Conservation (phyloP, 2,113 vertebrate species). For the Bos javanicus region DNA sequence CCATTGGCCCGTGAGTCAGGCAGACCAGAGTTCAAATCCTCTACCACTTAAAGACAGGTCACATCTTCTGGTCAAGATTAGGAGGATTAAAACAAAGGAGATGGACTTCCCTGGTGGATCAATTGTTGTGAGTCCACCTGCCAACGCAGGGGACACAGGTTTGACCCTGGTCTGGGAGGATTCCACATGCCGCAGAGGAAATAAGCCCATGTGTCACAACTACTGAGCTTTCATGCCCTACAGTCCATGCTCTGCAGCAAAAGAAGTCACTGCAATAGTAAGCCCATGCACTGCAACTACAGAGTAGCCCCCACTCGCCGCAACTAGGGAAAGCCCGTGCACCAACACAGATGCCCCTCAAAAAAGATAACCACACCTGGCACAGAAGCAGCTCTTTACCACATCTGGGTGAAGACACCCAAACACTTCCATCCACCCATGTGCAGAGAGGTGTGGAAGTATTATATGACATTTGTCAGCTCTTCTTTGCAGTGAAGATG, state of each 20-base stretch:
- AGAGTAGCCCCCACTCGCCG: background rate
- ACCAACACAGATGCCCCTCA: background rate
- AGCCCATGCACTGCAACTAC: background rate
- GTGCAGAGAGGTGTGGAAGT: background rate
- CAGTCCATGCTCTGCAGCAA: background rate
- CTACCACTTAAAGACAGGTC: background rate
- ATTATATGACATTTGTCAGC: background rate
- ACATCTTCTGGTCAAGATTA: background rate
- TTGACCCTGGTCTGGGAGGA: background rate
- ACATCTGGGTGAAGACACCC: background rate
- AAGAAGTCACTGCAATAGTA: background rate
- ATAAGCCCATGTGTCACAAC: background rate
- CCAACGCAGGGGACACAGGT: rapidly evolving
- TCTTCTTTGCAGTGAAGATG: background rate
- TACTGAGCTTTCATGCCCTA: background rate
- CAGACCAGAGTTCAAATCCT: background rate
- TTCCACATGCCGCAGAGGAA: background rate
- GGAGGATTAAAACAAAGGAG: background rate
- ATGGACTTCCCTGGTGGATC: background rate
- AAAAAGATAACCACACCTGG: background rate
- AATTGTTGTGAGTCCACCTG: background rate
- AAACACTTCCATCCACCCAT: background rate
- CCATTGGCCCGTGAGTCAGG: background rate
- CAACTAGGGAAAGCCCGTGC: background rate
- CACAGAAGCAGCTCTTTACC: too few relatives aligned